Conservation (phyloP, 2,797 vertebrate species). For the Xenopus petersii region DNA sequence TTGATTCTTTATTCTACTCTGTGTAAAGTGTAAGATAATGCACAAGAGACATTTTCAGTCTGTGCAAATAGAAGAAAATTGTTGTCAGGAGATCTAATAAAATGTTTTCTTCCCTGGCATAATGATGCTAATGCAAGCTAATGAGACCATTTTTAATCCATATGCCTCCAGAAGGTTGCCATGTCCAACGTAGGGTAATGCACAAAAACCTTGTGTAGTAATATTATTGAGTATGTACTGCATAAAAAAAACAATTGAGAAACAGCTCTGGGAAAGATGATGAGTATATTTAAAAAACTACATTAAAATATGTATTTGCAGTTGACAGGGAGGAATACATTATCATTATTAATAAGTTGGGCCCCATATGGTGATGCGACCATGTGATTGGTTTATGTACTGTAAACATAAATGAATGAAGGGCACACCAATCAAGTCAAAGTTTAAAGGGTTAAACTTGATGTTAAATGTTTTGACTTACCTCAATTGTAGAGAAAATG, state of each 20-base stretch:
- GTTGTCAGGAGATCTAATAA: slow-evolving; percentile 5
- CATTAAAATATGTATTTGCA: neutral
- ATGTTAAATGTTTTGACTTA: too few relatives aligned
- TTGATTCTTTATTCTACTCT: neutral
- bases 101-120: neutral
- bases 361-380: too few relatives aligned
- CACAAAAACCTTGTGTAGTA: neutral
- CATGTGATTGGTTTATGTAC: too few relatives aligned
- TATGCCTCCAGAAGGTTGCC: neutral
- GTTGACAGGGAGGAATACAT: too few relatives aligned
- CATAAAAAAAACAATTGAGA: neutral
- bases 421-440: too few relatives aligned
- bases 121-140: slow-evolving; percentile 10
- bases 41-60: neutral
- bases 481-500: too few relatives aligned
- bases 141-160: slow-evolving; percentile 3
- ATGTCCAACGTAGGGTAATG: neutral
- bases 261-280: neutral
- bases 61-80: slow-evolving; percentile 4
- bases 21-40: neutral
- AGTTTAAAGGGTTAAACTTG: too few relatives aligned
- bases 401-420: too few relatives aligned
- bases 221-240: neutral
- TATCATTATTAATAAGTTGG: too few relatives aligned
- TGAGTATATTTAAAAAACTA: neutral